Evolutionary conservation across 2,113 vertebrate species (phyloP).

Genomic region (Lamprologus lemairii): DNA sequence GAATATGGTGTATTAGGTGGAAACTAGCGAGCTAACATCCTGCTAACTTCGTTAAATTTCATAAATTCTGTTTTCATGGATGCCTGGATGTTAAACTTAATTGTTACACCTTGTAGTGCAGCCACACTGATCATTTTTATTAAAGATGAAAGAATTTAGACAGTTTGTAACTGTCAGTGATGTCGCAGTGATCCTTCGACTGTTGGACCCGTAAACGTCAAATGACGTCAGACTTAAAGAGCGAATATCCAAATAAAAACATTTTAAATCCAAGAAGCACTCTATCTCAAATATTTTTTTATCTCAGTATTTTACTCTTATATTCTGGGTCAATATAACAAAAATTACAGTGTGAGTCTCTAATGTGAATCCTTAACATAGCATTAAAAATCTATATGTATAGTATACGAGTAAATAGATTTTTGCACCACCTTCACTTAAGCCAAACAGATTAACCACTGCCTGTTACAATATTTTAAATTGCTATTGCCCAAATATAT

Average conservation of each 20-base stretch:
- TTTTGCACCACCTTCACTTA: neutral
- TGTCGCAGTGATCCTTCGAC: neutral
- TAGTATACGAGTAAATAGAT: neutral
- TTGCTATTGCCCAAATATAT: neutral
- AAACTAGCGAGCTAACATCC: neutral
- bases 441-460: neutral
- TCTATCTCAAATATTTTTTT: neutral
- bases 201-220: neutral
- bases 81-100: neutral
- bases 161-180: neutral
- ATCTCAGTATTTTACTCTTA: neutral
- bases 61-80: neutral
- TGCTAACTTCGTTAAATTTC: neutral
- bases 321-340: neutral
- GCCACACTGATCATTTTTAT: neutral
- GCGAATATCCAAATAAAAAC: neutral
- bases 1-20: neutral
- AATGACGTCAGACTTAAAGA: neutral
- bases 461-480: neutral
- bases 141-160: neutral
- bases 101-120: neutral
- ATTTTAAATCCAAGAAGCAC: too few relatives aligned
- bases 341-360: neutral
- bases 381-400: neutral
- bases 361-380: neutral